Conservation (phyloP, 2,113 vertebrate species). For the Mandrillus leucophaeus region DNA sequence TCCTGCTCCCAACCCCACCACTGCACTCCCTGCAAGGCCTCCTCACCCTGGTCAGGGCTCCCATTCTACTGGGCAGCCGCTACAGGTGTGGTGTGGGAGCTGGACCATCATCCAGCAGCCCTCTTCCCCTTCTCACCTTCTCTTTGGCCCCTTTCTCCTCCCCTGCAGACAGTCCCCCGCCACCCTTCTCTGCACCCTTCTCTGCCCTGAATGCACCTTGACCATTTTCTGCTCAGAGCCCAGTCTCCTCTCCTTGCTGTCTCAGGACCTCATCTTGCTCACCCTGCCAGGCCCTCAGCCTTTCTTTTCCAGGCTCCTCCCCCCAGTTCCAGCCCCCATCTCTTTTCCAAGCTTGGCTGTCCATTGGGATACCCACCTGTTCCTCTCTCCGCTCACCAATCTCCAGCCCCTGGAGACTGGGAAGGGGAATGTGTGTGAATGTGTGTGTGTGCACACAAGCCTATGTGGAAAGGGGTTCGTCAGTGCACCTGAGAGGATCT, state of each 20-base stretch:
- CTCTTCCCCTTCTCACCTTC: too few relatives aligned
- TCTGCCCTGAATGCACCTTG: background rate
- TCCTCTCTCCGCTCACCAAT: background rate
- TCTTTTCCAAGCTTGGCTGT: background rate
- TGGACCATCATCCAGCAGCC: background rate
- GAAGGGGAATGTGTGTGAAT: background rate
- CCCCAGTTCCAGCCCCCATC: background rate
- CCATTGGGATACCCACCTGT: conserved; percentile 33
- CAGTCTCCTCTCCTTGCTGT: background rate
- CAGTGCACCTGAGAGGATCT: background rate
- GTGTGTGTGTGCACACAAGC: too few relatives aligned
- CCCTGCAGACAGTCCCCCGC: background rate
- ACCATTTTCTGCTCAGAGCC: background rate
- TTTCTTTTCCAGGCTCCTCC: background rate
- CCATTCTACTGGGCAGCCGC: background rate
- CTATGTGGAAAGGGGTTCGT: background rate
- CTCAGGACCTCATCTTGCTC: background rate
- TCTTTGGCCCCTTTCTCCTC: background rate
- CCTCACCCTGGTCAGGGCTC: background rate
- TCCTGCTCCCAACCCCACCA: background rate
- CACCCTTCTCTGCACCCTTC: background rate
- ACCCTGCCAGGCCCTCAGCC: background rate
- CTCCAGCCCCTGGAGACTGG: background rate
- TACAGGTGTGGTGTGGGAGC: background rate
- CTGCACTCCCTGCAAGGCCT: background rate